Percentiles rank a stretch among this genome's conserved stretches.
Conservation (phyloP, 2,888 invertebrate species). For the Diogma glabrata region DNA sequence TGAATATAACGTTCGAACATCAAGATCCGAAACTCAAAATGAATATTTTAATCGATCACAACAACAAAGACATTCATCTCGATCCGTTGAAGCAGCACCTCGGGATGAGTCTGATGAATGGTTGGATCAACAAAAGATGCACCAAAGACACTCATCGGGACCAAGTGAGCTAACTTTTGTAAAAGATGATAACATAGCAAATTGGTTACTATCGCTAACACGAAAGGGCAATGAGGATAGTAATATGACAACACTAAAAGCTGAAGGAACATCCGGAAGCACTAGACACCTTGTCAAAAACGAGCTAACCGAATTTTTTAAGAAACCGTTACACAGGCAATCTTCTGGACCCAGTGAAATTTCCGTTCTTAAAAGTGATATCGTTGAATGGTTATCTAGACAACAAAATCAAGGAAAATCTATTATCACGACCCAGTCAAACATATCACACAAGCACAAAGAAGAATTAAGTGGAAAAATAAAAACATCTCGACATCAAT, state of each 20-base stretch:
- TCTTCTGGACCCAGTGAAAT: conserved; percentile 35
- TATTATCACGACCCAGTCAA: too few species aligned
- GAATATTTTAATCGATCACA: conserved; percentile 37
- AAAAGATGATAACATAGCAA: conserved; percentile 32
- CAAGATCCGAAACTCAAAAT: conserved; percentile 17
- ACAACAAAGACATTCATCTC: conserved; percentile 35
- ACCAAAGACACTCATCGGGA: conserved; percentile 34
- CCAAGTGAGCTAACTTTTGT: conserved; percentile 35
- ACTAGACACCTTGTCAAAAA: conserved; percentile 22
- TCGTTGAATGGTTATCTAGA: conserved; percentile 36
- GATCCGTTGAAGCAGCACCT: conserved; percentile 34
- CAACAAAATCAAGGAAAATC: conserved; percentile 23
- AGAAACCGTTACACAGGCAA: conserved; percentile 34
- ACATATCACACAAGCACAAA: conserved; percentile 20
- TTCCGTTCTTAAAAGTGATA: conserved; percentile 33
- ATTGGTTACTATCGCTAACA: conserved; percentile 34
- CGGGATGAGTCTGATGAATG: conserved; percentile 35
- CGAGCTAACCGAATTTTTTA: conserved; percentile 32
- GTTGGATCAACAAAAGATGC: conserved; percentile 30
- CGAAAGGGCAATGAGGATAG: conserved; percentile 29
- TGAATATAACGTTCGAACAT: conserved; percentile 18
- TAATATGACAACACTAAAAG: conserved; percentile 2
- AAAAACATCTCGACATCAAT: neutral
- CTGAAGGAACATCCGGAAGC: neutral
- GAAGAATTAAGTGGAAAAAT: conserved; percentile 15